phyloP scores from a whole-genome alignment of 2,113 vertebrate species.

The Sylvietta virens region DNA sequence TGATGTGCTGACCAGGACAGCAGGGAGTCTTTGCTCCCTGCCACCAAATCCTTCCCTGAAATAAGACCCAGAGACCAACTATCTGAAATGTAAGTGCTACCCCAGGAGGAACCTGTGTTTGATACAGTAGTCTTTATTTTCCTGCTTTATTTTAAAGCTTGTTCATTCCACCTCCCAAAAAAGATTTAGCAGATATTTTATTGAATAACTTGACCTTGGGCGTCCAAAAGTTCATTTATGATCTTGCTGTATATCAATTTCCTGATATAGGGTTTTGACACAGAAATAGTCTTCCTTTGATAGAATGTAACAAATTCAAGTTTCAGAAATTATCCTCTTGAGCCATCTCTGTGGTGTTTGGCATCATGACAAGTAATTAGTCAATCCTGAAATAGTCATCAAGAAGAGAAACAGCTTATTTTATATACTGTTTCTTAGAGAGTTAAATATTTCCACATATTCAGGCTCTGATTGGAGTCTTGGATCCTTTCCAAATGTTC shows the following conservation, averaged over 20 bases:
- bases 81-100: not conserved
- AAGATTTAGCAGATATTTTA: not conserved
- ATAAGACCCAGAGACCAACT: not conserved
- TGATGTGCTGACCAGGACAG: not conserved
- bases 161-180: not conserved
- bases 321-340: slow-evolving; percentile 62
- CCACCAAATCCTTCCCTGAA: not conserved
- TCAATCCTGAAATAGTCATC: slow-evolving; percentile 70
- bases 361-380: slow-evolving; percentile 64
- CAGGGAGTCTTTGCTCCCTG: not conserved
- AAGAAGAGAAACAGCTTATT: slow-evolving; percentile 63
- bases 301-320: slow-evolving; percentile 51
- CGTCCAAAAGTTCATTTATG: slow-evolving; percentile 56
- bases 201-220: not conserved
- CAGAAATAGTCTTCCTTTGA: slow-evolving; percentile 53
- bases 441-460: slow-evolving; percentile 71
- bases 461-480: slow-evolving; percentile 64
- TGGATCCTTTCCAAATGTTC: slow-evolving; percentile 70
- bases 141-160: not conserved
- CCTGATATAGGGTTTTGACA: slow-evolving; percentile 31
- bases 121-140: not conserved
- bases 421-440: slow-evolving; percentile 70
- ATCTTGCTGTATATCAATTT: slow-evolving; percentile 44
- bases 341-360: slow-evolving; percentile 56
- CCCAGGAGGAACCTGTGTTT: not conserved